Conservation (phyloP, 2,888 invertebrate genomes). For the Brachyptera putata region DNA sequence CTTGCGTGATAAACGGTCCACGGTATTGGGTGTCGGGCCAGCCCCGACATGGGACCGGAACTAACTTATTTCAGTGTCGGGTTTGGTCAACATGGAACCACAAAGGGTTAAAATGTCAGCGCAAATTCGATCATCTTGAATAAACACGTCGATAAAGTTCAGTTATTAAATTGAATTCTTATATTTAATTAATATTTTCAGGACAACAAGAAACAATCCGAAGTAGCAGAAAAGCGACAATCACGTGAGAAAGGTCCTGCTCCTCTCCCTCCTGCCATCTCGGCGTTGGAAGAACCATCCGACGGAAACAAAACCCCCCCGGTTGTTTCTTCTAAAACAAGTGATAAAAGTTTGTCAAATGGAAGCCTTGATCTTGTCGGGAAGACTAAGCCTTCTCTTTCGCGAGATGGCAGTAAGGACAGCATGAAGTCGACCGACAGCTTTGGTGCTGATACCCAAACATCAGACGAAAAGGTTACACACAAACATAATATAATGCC, state of each 20-base stretch:
- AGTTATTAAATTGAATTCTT: too few relatives aligned
- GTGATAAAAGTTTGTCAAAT: neutral
- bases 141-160: too few relatives aligned
- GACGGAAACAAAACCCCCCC: neutral
- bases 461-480: neutral
- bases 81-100: too few relatives aligned
- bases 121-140: too few relatives aligned
- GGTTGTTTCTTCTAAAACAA: neutral
- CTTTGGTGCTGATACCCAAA: neutral
- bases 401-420: neutral
- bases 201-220: conserved; percentile 34
- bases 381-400: neutral
- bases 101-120: too few relatives aligned
- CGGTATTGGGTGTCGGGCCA: too few relatives aligned
- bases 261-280: conserved; percentile 58
- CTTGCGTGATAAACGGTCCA: too few relatives aligned
- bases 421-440: neutral
- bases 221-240: conserved; percentile 50
- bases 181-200: neutral
- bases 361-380: neutral
- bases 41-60: too few relatives aligned
- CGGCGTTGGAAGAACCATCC: conserved; percentile 8
- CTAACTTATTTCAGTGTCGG: too few relatives aligned
- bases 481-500: too few relatives aligned
- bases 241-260: conserved; percentile 75